Base-by-base conservation (phyloP, 2,797 vertebrate species). In the Eulemur mongoz region DNA sequence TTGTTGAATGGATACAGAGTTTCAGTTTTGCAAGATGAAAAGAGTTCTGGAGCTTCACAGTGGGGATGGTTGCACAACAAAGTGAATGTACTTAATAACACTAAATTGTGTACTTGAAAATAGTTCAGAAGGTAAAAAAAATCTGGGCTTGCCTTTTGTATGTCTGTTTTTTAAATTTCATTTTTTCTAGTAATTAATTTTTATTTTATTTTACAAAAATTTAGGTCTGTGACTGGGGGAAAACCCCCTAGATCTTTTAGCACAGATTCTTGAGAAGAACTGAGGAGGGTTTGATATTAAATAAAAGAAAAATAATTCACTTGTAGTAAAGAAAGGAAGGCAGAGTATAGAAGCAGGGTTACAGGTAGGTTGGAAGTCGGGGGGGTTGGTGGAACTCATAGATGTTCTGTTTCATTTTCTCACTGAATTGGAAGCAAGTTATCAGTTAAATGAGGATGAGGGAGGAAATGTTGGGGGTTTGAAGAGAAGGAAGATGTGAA, bases 191-290 rank as follows among this genome's bases (percentile, higher is more conserved):
- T 78, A 72, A 38, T 61, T 48, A 38, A 54, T 57, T 91, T 90
- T 88, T 76, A 81, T 70, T 76, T 5, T 27, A 59, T 67, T 92
- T 92, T 67, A 91, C 38, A 86, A 87, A 94, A 92, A n/a, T 84
- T 84, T 43, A 76, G 27, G 4, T 85, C 67, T 91, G 13, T 79
- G 50, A 57, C 32, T 54, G 14, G 17, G 40, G 52, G 20, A 70
- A 84, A 78, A 84, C 35, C 15, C 23, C 23, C 52, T 81, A 75
- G 76, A 38, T 54, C 40, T 82, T 75, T 90, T 32, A 91, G 69
- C 23, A 30, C 35, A 72, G 81, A 43, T 72, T 65, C 78, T 35
- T 84, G 32, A 91, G 78, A 96, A 91, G 23, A 87, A 57, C 27
- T 83, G 25, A 78, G 20, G 57, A 86, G 23, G 67, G 4, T 94